Evolutionary conservation across 37 sponge, comb jelly and placozoan genomes (phyloP), one percentile per base, ranked within the genome.

Genomic region (Chondrosia reniformis): DNA sequence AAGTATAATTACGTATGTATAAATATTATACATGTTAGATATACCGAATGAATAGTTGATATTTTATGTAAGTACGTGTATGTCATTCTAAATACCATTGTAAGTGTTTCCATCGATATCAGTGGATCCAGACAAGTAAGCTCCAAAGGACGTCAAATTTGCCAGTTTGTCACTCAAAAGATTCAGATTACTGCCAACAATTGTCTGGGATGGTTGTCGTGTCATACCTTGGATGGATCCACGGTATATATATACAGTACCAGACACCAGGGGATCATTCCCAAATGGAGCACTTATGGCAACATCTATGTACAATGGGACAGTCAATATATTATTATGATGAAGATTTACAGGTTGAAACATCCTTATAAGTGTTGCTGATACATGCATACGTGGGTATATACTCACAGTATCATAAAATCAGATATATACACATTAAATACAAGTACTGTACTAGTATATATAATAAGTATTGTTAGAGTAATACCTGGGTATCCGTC

Each of bases 221-320:
- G 42, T 25, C 2, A 69, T 69, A 39, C 72, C 72, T 69, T 69
- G 72, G 42, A 13, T 24, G n/a, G 72, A 69, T 17, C 72, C 72
- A 3, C 31, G 42, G 43, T 69, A 69, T 24, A 69, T 69, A 44
- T 41, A 69, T 25, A 69, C 72, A 25, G 72, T 69, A 15, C 72
- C 72, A 39, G 72, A 69, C 58, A 8, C 27, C n/a, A n/a, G n/a
- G 21, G 6, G 7, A 6, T 34, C 79, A 15, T 61, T 37, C 32
- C 79, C 79, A 79, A 58, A 79, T 28, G 79, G 79, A 33, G 79
- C 79, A 63, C 79, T 79, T 15, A 79, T 79, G 46, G 79, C 79
- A 34, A 79, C 79, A 40, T 79, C 79, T 58, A 7, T 13, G 22
- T 59, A 19, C 61, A 59, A 6, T n/a, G n/a, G n/a, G n/a, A n/a